Evolutionary conservation across 2,797 vertebrate species (phyloP), one percentile per base, ranked within the genome.

Genomic region (Artibeus jamaicensis): DNA sequence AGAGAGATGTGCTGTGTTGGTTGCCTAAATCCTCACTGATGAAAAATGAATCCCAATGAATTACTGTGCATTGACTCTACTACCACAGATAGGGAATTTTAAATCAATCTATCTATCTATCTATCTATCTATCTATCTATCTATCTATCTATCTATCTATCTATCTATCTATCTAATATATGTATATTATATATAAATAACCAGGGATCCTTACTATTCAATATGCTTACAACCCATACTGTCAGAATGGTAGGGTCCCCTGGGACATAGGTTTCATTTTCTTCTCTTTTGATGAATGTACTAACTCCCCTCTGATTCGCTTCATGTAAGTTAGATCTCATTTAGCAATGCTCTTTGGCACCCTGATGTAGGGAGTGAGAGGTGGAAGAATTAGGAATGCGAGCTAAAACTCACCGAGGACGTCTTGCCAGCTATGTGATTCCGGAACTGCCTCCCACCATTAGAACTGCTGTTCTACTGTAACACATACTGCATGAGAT

Each of bases 1-100:
- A 82, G 48, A 84, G 22, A 46, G 21, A 42, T 73, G 42, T 79
- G 12, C 0, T 94, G 29, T 94, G 91, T 90, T 5, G 34, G 3
- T 86, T 98, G 12, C 14, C 46, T 86, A 94, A 95, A 97, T 88
- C 7, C 50, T 67, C 79, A 37, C 3, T 96, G 92, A 96, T 53
- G 14, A 98, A 97, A 96, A 97, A 93, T 50, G 15, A 55, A 91
- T 95, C 93, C 11, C 34, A 88, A 92, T 76, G 19, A 96, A 96
- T 96, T 92, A 62, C 82, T 68, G 22, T 29, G 0, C 0, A 37
- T 8, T 95, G 46, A 57, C 24, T 96, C 4, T 86, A 82, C 26
- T 68, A 55, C 2, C 59, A 91, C 48, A 89, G 37, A 81, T 34
- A 67, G 15, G 50, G 8, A 89, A 97, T 92, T 95, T 71, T 83